A percentile compares a stretch with the other conserved stretches of the same genome.
Conservation (phyloP, 2,797 vertebrate species). For the Neopelma chrysocephalum region DNA sequence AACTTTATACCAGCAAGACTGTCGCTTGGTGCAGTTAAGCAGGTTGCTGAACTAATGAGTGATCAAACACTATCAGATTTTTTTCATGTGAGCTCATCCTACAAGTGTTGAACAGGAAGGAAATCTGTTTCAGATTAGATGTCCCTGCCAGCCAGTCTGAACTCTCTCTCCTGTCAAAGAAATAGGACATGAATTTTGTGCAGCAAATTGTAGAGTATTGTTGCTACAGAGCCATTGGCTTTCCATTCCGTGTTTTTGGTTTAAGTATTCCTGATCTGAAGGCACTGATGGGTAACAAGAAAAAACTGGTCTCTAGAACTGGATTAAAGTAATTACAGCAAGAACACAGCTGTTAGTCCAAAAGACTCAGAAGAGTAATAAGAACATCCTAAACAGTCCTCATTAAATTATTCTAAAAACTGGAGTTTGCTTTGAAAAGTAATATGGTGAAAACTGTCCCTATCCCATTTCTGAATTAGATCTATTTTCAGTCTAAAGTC, state of each 20-base stretch:
- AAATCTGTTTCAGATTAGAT: constrained; percentile 7
- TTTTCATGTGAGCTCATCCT: not conserved
- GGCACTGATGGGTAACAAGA: not conserved
- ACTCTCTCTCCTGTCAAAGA: not conserved
- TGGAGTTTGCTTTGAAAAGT: not conserved
- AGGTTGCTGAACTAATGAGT: not conserved
- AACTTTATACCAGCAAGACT: not conserved
- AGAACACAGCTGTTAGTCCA: not conserved
- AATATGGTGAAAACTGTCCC: not conserved
- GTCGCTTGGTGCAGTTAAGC: not conserved
- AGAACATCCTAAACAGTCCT: not conserved
- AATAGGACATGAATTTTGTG: not conserved
- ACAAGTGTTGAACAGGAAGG: not conserved
- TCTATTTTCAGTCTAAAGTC: not conserved
- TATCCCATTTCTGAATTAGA: not conserved
- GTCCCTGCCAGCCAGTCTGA: not conserved
- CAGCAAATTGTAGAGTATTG: not conserved
- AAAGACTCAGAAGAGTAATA: not conserved
- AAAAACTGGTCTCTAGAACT: not conserved
- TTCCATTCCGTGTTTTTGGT: not conserved
- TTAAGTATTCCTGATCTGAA: not conserved
- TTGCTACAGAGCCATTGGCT: not conserved
- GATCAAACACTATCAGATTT: not conserved
- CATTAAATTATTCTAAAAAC: not conserved
- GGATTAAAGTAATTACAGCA: not conserved